A percentile compares a stretch with the other conserved stretches of the same genome.
phyloP scores from a whole-genome alignment of 2,113 vertebrate genomes.

The Corythoichthys haematopterus region DNA sequence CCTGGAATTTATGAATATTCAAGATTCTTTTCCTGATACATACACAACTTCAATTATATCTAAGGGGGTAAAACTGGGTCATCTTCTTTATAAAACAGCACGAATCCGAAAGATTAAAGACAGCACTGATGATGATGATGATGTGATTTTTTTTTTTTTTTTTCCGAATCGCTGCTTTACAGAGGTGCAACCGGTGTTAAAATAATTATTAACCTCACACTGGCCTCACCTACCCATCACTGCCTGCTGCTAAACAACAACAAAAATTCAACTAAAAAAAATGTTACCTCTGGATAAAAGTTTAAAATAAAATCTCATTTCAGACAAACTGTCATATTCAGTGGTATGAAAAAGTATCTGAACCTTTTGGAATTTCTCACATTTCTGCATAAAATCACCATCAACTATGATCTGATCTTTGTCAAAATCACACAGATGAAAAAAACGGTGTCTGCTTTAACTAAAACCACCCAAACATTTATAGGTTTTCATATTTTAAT shows the following conservation, averaged over 20 bases:
- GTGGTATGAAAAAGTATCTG: no score
- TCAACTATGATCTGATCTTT: no score
- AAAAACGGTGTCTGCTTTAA: no score
- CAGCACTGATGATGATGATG: not conserved
- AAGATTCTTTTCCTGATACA: slow-evolving; percentile 17
- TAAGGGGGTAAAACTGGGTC: slow-evolving; percentile 28
- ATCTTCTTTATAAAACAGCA: slow-evolving; percentile 2
- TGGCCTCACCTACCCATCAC: slow-evolving; percentile 19
- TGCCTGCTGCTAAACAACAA: slow-evolving; percentile 37
- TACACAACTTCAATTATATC: slow-evolving; percentile 13
- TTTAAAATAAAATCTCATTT: not conserved
- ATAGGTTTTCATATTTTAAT: no score
- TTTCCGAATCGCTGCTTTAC: slow-evolving; percentile 33
- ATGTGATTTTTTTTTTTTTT: not conserved
- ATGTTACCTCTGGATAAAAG: not conserved
- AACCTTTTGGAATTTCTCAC: no score
- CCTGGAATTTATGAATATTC: slow-evolving; percentile 9
- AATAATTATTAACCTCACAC: slow-evolving; percentile 41
- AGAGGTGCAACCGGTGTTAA: slow-evolving; percentile 45
- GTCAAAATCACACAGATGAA: no score
- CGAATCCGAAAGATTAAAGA: slow-evolving; percentile 12
- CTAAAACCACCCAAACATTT: no score
- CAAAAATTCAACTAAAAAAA: slow-evolving; percentile 39
- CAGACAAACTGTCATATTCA: not conserved
- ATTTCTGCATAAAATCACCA: no score